A percentile compares a stretch with the other conserved stretches of the same genome.
Evolutionary conservation across 2,113 vertebrate genomes (phyloP).

Genomic region (Pluvialis apricaria): DNA sequence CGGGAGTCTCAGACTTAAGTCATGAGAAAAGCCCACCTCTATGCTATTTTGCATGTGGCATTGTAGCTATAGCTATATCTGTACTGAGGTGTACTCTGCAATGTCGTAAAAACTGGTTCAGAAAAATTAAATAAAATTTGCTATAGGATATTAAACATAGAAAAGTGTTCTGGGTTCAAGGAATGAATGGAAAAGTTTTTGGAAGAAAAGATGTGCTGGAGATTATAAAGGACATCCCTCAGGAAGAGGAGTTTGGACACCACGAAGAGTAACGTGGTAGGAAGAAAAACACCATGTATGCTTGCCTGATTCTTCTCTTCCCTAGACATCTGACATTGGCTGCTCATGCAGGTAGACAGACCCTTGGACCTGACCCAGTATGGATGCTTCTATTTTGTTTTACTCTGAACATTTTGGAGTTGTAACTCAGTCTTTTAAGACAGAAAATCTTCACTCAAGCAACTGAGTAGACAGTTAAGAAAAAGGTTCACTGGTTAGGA

Average conservation of each 20-base stretch:
- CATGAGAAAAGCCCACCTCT: not conserved
- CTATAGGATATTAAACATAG: not conserved
- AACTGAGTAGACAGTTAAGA: not conserved
- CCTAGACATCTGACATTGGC: not conserved
- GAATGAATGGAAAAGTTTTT: not conserved
- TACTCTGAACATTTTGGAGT: not conserved
- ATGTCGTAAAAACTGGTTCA: not conserved
- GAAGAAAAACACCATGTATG: not conserved
- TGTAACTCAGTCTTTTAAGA: not conserved
- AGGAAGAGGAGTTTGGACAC: not conserved
- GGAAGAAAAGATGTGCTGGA: not conserved
- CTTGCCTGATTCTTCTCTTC: not conserved
- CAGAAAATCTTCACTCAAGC: not conserved
- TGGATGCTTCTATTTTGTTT: not conserved
- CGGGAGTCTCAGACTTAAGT: not conserved
- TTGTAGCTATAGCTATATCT: not conserved
- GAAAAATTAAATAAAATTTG: not conserved
- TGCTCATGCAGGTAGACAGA: not conserved
- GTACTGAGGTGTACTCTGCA: not conserved
- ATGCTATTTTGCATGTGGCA: not conserved
- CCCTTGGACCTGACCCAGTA: not conserved
- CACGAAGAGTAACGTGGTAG: not conserved
- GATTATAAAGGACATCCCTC: not conserved
- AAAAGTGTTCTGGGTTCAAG: not conserved
- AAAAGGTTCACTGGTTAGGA: not conserved